Base-by-base conservation (phyloP, 2,797 vertebrate genomes). In the Channallabes apus region DNA sequence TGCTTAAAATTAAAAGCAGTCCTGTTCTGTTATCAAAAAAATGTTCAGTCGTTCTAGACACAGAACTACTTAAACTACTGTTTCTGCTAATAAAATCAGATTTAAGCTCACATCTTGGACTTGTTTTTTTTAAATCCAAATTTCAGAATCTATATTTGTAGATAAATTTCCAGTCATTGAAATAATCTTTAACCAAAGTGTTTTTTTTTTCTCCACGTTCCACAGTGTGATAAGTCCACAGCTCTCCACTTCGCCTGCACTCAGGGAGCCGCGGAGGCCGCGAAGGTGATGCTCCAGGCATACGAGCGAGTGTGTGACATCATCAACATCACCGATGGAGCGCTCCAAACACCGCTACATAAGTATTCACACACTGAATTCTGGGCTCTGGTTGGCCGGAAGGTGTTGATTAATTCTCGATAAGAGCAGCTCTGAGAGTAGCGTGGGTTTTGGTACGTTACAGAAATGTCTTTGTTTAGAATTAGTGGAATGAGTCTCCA, bases 171-270 rank as follows among this genome's bases (percentile, higher is more conserved):
- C 11, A 14, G n/a, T 72, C 69, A 8, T 51, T 17, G 51, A 56
- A 18, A 54, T 41, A 11, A 51, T 27, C 38, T 71, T 41, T 24
- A 4, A 46, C n/a, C n/a, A 1, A 41, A 71, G n/a, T 11, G 27
- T 22, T 3, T 59, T 54, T 58, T 24, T 29, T 17, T 27, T 62
- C 32, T 59, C 11, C 1, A 2, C 14, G 54, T 59, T 78, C 76
- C 15, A 77, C 86, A 97, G 96, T 95, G 92, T 85, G 95, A 95
- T 84, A 96, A 95, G 87, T 96, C 96, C 86, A 97, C 95, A 17
- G 94, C 96, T n/a, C 95, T 97, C 88, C 96, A 97, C 91, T 96
- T 96, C 88, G 96, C 96, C 78, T 96, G 96, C 83, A 95, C 94
- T 73, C 96, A 97, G 90, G 96, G 96, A 87, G 96, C 96, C 29